Evolutionary conservation across 1,140 invertebrate genomes (phyloP).

Genomic region (Tetramorium simillimum): DNA sequence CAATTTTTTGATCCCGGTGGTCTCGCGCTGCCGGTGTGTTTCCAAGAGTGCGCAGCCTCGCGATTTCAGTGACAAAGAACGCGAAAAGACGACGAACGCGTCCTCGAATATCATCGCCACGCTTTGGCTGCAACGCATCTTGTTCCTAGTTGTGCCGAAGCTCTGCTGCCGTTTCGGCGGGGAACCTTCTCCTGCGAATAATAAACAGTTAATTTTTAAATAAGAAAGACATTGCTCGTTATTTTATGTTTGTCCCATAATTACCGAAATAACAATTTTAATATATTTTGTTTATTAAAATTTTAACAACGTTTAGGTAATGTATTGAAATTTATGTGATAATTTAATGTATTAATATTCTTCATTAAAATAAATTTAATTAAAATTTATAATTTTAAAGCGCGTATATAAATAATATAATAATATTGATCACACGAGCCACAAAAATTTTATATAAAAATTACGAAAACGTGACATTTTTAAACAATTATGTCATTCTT

Average conservation of each 20-base stretch:
- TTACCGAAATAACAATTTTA: background rate
- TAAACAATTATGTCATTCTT: background rate
- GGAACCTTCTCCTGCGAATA: slow-evolving; percentile 23
- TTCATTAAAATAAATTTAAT: background rate
- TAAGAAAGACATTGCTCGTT: background rate
- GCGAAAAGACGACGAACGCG: slow-evolving; percentile 84
- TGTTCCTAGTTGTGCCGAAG: slow-evolving; percentile 69
- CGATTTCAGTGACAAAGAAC: slow-evolving; percentile 84
- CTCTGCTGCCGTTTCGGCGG: slow-evolving; percentile 42
- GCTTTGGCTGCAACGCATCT: slow-evolving; percentile 83
- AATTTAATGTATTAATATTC: background rate
- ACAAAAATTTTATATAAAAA: background rate
- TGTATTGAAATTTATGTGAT: background rate
- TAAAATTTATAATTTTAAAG: background rate
- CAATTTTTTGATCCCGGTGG: slow-evolving; percentile 93
- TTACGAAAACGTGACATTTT: background rate
- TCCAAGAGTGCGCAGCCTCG: slow-evolving; percentile 88
- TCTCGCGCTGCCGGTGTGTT: slow-evolving; percentile 92
- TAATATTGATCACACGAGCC: background rate
- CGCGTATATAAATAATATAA: background rate
- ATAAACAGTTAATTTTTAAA: background rate
- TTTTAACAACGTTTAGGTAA: background rate
- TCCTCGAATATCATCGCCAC: slow-evolving; percentile 85
- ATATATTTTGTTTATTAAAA: background rate
- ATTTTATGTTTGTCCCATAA: background rate